Base-by-base conservation (phyloP, 2,888 invertebrate species). In the Calephelis perditalis region DNA sequence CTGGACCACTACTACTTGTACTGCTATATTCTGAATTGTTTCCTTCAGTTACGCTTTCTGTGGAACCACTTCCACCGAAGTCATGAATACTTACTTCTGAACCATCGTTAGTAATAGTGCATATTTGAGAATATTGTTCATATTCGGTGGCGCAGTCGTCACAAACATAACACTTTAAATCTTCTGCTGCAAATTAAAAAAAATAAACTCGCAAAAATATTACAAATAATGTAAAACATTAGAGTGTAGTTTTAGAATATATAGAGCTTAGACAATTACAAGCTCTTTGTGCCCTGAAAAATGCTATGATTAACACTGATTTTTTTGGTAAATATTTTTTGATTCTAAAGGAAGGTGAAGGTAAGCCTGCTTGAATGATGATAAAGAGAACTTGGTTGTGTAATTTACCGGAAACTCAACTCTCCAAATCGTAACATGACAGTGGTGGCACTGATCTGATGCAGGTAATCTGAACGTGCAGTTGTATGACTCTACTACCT, bases 81-180 rank as follows among this genome's bases (percentile, higher is more conserved):
- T 12, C 35, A 43, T n/a, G 26, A 26, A 26, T 26, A 26, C 26
- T 35, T 56, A 26, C 56, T 5, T 36, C 36, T 26, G 43, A 49
- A 43, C 59, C 56, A 12, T 47, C 62, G 7, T 35, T n/a, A 44
- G 45, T 35, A n/a, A 43, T 26, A 11, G 9, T 56, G 64, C 84
- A 82, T 62, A 74, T 77, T 68, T 70, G 49, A 47, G 73, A 67
- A 9, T 73, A 40, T 5, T 62, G 63, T 47, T 71, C 66, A 10
- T 70, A 71, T 0, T 75, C 73, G 37, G 67, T 70, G 9, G 66
- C 63, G 64, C 84, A 84, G 58, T 74, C 69, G 0, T 66, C 69
- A 58, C 84, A 84, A 2, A 78, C 77, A 65, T 82, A 84, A 60
- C 84, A 84, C 67, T 71, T 62, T 37, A 77, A 67, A 8, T 77